Base-by-base conservation (phyloP, 2,888 invertebrate species). In the Lithophane leautieri region DNA sequence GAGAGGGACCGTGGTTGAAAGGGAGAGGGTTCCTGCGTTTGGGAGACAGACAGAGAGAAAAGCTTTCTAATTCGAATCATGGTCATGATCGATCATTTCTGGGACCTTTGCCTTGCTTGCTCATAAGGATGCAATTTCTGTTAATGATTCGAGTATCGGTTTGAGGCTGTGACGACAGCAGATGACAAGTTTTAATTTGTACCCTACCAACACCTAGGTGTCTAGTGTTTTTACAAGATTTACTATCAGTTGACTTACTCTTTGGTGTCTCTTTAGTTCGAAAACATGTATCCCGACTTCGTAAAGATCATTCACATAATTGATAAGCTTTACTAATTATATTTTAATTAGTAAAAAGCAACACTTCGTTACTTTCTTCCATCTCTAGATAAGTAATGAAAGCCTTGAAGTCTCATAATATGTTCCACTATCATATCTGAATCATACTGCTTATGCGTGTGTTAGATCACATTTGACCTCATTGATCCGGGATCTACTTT, bases 401-500 rank as follows among this genome's bases (percentile, higher is more conserved):
- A 69, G 47, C 71, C 83, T 84, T 78, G 75, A 71, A 70, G 40
- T 40, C 42, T 62, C 61, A 69, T 73, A 63, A 69, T 73, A 63
- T 73, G 69, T 22, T 74, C 34, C 44, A 8, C 56, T 82, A 83
- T 81, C 73, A n/a, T n/a, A 34, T 34, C 40, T 88, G 85, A 84
- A 70, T 87, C 79, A 74, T 77, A 74, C n/a, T n/a, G 28, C 69
- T 4, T 19, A 12, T 70, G 66, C 80, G 65, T 80, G 80, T 67
- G 4, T 70, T 61, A 34, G 58, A 42, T 67, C 61, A 80, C 67
- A 76, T 76, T 47, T 83, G 82, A 82, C 81, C 88, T 65, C 44
- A 66, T 50, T 80, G 88, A 85, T 88, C 87, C 87, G 84, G 88
- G 81, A 78, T 84, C 83, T 83, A 88, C 88, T 84, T 78, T 86